Conservation (phyloP, 2,797 vertebrate species). For the Sebastes taczanowskii region DNA sequence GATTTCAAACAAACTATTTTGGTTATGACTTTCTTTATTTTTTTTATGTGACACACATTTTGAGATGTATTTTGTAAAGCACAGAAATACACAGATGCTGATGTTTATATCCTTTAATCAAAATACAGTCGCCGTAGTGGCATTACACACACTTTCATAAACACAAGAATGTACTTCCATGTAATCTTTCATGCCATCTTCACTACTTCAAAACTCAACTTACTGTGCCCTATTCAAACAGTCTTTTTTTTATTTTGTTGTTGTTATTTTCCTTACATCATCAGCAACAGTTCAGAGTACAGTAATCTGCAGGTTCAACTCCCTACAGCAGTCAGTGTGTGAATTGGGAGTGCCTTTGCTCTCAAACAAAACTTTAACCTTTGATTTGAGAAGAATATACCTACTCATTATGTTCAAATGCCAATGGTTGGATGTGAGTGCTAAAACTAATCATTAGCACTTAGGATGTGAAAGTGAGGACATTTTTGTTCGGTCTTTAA, state of each 20-base stretch:
- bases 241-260: background rate
- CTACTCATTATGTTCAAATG: background rate
- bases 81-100: background rate
- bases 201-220: background rate
- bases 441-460: background rate
- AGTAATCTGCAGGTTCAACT: background rate
- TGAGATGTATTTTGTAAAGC: background rate
- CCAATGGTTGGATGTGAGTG: background rate
- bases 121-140: background rate
- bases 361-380: background rate
- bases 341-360: background rate
- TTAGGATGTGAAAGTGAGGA: background rate
- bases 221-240: background rate
- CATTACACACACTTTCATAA: background rate
- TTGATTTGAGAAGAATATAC: background rate
- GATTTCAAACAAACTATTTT: too few species aligned
- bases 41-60: too few species aligned
- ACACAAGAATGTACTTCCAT: background rate
- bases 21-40: too few species aligned
- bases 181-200: background rate
- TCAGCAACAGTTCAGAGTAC: too few species aligned
- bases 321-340: background rate
- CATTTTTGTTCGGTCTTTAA: background rate
- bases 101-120: background rate
- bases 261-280: background rate